These are phyloP conservation scores for Amyelois transitella DNA, from an alignment of 1,140 invertebrate species.

Conservation along the genomic window DNA sequence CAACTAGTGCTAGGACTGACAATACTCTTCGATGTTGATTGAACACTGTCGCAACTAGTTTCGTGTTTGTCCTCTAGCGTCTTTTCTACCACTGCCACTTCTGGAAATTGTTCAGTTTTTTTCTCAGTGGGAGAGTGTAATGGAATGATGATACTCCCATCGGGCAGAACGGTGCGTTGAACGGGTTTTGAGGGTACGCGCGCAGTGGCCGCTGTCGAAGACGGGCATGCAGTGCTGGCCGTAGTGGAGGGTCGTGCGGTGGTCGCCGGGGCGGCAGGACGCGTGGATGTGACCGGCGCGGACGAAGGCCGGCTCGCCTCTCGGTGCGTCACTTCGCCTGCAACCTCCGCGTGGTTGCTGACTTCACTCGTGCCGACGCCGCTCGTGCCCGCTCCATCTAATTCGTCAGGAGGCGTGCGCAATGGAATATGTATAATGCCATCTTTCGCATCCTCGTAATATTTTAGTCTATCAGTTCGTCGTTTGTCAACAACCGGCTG, in stretches of 20 bases:
- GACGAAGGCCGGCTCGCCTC: constrained; percentile 41
- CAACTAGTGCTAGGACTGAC: neutral
- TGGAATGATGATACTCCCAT: constrained; percentile 73
- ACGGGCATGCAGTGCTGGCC: neutral
- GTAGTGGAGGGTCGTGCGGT: neutral
- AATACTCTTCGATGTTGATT: neutral
- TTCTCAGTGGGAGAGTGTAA: constrained; percentile 72
- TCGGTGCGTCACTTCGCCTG: constrained; percentile 10
- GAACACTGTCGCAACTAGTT: neutral
- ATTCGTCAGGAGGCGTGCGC: constrained; percentile 79
- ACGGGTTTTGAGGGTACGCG: constrained; percentile 30
- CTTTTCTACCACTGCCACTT: neutral
- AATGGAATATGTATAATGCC: constrained; percentile 79
- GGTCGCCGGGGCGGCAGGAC: constrained; percentile 18
- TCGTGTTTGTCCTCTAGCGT: neutral
- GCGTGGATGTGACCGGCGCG: constrained; percentile 33
- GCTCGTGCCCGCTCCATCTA: constrained; percentile 9
- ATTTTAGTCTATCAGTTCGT: constrained; percentile 60
- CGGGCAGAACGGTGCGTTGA: constrained; percentile 59
- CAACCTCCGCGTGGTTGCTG: neutral
- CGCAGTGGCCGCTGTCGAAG: neutral
- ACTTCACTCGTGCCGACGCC: constrained; percentile 1
- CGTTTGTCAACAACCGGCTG: constrained; percentile 15
- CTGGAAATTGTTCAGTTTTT: constrained; percentile 5
- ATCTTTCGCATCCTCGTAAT: constrained; percentile 77